Conservation (phyloP, 2,113 vertebrate genomes). For the Cromileptes altivelis region DNA sequence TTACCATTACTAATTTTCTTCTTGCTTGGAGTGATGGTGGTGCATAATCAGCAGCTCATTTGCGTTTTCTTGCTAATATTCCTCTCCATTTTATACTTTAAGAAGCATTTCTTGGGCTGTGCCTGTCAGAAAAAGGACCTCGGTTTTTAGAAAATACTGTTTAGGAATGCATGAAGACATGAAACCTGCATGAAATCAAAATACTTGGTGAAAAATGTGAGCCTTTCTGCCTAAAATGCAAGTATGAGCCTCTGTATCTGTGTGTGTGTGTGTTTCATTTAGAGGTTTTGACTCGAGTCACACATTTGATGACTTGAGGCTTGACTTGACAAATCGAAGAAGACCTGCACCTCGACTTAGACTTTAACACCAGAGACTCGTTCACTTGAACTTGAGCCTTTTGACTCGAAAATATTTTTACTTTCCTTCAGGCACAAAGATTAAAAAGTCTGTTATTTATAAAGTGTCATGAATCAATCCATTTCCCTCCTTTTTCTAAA, state of each 20-base stretch:
- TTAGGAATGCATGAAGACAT: background rate
- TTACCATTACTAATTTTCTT: background rate
- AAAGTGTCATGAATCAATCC: too few species aligned
- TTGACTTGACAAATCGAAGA: too few species aligned
- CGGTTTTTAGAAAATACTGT: background rate
- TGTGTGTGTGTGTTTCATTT: background rate
- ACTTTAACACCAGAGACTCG: too few species aligned
- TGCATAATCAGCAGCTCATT: conserved; percentile 54
- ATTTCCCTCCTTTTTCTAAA: too few species aligned
- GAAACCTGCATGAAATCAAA: background rate
- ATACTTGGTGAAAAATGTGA: background rate
- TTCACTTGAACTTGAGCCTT: too few species aligned
- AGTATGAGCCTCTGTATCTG: background rate
- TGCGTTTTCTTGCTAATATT: conserved; percentile 9
- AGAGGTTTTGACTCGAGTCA: too few species aligned
- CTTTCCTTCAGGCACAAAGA: too few species aligned
- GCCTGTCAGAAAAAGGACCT: background rate
- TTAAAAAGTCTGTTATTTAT: too few species aligned
- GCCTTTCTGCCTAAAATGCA: background rate
- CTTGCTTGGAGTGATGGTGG: background rate
- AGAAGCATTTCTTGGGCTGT: background rate
- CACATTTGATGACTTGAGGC: too few species aligned
- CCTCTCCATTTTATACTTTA: background rate
- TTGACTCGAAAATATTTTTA: too few species aligned
- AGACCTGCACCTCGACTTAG: too few species aligned